Percentiles rank a stretch among this genome's conserved stretches.
Conservation (phyloP, 2,113 vertebrate species). For the Cepphus grylle region DNA sequence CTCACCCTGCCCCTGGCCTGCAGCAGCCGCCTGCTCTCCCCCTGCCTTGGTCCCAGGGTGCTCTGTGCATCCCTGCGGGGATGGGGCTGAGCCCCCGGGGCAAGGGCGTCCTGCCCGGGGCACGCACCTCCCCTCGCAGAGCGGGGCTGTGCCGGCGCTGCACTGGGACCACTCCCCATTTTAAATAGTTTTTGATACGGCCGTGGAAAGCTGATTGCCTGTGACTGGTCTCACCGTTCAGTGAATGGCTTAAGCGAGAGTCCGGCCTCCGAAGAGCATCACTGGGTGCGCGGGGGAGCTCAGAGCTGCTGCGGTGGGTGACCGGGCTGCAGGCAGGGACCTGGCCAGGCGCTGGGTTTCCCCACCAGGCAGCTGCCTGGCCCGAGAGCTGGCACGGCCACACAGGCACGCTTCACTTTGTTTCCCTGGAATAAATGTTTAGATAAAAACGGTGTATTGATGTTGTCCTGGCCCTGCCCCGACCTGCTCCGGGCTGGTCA, state of each 20-base stretch:
- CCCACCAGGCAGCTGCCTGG: not conserved
- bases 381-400: not conserved
- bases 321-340: not conserved
- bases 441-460: not conserved
- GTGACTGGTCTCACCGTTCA: not conserved
- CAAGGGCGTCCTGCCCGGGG: not conserved
- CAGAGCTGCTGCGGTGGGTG: not conserved
- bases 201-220: not conserved
- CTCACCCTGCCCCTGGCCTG: not conserved
- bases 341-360: not conserved
- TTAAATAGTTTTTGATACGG: not conserved
- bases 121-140: not conserved
- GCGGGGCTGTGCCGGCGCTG: fast-evolving
- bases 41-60: fast-evolving
- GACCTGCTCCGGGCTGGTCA: not conserved
- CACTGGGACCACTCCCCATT: not conserved
- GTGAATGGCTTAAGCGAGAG: not conserved
- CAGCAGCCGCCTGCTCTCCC: not conserved
- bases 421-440: not conserved
- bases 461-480: not conserved
- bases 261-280: not conserved
- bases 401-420: not conserved
- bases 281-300: not conserved
- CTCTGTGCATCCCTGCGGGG: fast-evolving
- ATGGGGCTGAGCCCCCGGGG: fast-evolving